phyloP scores from a whole-genome alignment of 1,140 invertebrate species.

The Neomicropteryx cornuta region DNA sequence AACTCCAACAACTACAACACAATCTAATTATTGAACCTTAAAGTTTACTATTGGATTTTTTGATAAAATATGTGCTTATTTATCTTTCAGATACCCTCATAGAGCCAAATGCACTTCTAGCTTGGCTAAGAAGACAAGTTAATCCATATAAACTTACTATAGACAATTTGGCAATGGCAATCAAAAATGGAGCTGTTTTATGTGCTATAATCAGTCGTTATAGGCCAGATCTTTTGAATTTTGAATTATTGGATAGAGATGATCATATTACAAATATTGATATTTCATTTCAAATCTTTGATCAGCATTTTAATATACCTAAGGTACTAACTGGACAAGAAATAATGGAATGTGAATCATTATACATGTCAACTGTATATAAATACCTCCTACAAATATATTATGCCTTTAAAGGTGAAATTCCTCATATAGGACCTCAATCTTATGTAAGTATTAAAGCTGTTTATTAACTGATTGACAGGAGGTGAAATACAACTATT shows the following conservation, averaged over 20 bases:
- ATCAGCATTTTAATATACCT: too few relatives aligned
- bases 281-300: constrained; percentile 69
- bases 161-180: constrained; percentile 57
- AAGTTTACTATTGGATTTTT: too few relatives aligned
- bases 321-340: constrained; percentile 76
- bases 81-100: constrained; percentile 45
- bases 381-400: constrained; percentile 83
- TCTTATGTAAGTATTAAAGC: constrained; percentile 47
- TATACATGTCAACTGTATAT: constrained; percentile 67
- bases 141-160: constrained; percentile 52
- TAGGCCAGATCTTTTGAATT: constrained; percentile 79
- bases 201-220: constrained; percentile 80
- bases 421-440: constrained; percentile 67
- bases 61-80: neutral
- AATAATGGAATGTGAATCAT: constrained; percentile 56
- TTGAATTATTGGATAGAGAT: constrained; percentile 53
- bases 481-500: neutral
- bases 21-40: too few relatives aligned
- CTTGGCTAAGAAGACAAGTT: constrained; percentile 68
- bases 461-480: neutral
- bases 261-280: constrained; percentile 58
- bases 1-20: too few relatives aligned
- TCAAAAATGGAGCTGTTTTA: constrained; percentile 65
- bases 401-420: constrained; percentile 70
- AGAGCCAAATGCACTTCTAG: constrained; percentile 60